Conservation (phyloP, 2,888 invertebrate genomes). For the Pristionchus fissidentatus region DNA sequence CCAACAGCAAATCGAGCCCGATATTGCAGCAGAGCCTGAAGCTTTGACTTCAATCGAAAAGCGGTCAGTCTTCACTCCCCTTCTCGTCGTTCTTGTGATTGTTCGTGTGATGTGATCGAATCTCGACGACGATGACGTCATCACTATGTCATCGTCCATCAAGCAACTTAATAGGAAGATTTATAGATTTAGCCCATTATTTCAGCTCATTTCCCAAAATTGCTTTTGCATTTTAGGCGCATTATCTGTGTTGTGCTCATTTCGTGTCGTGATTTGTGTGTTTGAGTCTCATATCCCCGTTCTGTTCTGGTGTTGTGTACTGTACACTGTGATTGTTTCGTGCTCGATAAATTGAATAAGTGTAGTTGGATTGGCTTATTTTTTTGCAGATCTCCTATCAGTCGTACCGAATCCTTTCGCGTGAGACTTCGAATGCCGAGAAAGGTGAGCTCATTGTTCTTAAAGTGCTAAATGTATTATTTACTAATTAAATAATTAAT, state of each 20-base stretch:
- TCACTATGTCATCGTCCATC: not conserved
- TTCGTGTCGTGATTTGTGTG: not conserved
- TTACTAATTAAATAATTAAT: too few relatives aligned
- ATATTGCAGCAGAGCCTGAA: conserved; percentile 29
- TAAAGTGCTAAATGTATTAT: not conserved
- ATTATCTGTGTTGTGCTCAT: conserved; percentile 17
- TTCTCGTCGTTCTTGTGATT: not conserved
- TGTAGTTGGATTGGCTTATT: too few relatives aligned
- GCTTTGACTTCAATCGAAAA: not conserved
- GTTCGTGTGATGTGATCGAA: not conserved
- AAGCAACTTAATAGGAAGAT: not conserved
- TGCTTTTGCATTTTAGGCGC: not conserved
- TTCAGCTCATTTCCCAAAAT: too few relatives aligned
- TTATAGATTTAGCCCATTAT: conserved; percentile 17
- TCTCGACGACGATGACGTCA: not conserved
- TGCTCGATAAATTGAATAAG: not conserved
- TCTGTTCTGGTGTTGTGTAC: conserved; percentile 2
- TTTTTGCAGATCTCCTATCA: conserved; percentile 24
- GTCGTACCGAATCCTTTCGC: conserved; percentile 25
- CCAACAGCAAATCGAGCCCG: not conserved
- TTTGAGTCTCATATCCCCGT: conserved; percentile 23
- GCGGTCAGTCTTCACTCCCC: conserved; percentile 29
- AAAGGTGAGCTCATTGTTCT: not conserved
- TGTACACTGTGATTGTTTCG: conserved; percentile 22
- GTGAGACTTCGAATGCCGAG: not conserved